Conservation (phyloP, 2,797 vertebrate genomes). For the Ptychobarbus kaznakovi region DNA sequence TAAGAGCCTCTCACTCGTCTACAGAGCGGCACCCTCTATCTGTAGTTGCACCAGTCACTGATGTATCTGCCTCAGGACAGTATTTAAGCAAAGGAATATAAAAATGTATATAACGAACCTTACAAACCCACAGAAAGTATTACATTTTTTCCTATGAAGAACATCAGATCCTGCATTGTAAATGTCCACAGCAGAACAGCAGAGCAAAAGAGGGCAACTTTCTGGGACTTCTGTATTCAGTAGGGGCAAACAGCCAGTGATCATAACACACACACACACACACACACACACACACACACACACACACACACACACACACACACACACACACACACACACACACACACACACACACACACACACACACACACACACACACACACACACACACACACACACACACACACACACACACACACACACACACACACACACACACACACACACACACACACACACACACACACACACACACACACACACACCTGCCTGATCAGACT, state of each 20-base stretch:
- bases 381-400: too few relatives aligned
- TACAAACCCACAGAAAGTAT: background rate
- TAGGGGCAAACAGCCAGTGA: constrained; percentile 25
- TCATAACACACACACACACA: background rate
- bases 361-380: too few relatives aligned
- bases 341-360: constrained; percentile 10
- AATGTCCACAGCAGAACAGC: background rate
- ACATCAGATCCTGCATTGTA: background rate
- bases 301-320: too few relatives aligned
- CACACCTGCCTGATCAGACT: constrained; percentile 28
- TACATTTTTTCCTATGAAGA: background rate
- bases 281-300: constrained; percentile 2
- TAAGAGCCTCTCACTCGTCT: constrained; percentile 47
- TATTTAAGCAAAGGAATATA: background rate
- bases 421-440: too few relatives aligned
- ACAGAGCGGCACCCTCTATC: constrained; percentile 32
- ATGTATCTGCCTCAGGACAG: constrained; percentile 23
- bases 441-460: too few relatives aligned
- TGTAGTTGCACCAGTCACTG: constrained; percentile 24
- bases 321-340: too few relatives aligned
- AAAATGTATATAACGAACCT: background rate
- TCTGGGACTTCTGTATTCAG: constrained; percentile 4
- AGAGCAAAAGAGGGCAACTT: background rate
- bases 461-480: background rate
- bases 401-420: background rate